A percentile compares a stretch with the other conserved stretches of the same genome.
Evolutionary conservation across 2,113 vertebrate species (phyloP).

Genomic region (Pyxicephalus adspersus): DNA sequence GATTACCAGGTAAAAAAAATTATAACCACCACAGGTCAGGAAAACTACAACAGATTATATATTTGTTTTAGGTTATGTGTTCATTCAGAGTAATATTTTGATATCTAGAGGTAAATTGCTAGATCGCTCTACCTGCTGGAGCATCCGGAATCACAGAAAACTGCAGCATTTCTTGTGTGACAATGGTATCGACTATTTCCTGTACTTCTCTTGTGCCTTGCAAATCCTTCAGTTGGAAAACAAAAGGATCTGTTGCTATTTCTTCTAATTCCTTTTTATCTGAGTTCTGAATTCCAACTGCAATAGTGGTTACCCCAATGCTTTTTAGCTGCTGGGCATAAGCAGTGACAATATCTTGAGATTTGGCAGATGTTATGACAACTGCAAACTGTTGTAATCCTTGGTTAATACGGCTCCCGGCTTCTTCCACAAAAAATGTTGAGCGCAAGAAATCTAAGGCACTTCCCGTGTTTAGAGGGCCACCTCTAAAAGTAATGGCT

Average conservation of each 20-base stretch:
- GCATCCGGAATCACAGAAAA: neutral
- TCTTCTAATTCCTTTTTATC: slow-evolving; percentile 58
- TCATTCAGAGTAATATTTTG: too few relatives aligned
- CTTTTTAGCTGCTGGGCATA: slow-evolving; percentile 65
- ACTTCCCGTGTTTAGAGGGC: slow-evolving; percentile 60
- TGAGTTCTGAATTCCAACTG: slow-evolving; percentile 65
- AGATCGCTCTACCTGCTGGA: slow-evolving; percentile 60
- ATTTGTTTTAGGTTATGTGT: too few relatives aligned
- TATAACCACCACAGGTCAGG: too few relatives aligned
- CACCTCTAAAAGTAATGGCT: slow-evolving; percentile 60
- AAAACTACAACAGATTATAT: too few relatives aligned
- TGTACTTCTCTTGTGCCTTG: slow-evolving; percentile 36
- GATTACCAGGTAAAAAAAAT: too few relatives aligned
- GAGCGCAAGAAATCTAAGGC: slow-evolving; percentile 68
- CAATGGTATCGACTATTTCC: slow-evolving; percentile 61
- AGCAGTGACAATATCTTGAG: slow-evolving; percentile 64
- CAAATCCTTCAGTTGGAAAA: slow-evolving; percentile 47
- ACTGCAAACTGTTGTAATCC: slow-evolving; percentile 73
- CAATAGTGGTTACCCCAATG: slow-evolving; percentile 69
- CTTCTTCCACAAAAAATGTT: slow-evolving; percentile 66
- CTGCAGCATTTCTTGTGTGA: slow-evolving; percentile 18
- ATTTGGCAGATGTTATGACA: slow-evolving; percentile 73
- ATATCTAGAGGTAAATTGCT: neutral
- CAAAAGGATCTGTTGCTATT: slow-evolving; percentile 57
- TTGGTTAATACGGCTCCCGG: slow-evolving; percentile 69